phyloP scores from a whole-genome alignment of 92 coral and sea anemone genomes.

The Chrysogorgia sp. region DNA sequence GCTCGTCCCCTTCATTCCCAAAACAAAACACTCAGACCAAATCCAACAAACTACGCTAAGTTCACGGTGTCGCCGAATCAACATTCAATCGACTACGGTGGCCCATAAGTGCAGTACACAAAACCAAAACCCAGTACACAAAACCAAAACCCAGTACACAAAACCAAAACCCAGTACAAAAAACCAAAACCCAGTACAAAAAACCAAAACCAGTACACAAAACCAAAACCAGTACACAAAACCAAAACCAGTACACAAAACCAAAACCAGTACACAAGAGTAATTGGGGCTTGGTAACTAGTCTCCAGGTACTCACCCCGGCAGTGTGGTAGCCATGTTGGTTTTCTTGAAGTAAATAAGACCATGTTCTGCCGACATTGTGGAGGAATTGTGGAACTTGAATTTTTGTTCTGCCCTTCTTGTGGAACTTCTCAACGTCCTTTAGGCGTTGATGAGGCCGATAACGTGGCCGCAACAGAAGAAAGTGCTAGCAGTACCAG shows the following conservation, averaged over 20 bases:
- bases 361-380: slow-evolving; percentile 16
- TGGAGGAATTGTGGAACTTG: background rate
- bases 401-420: slow-evolving; percentile 10
- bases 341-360: background rate
- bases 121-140: slow-evolving; percentile 47
- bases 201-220: background rate
- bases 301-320: too few relatives aligned
- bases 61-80: too few relatives aligned
- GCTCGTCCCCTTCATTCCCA: too few relatives aligned
- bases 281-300: slow-evolving; percentile 7
- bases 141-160: slow-evolving; percentile 10
- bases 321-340: too few relatives aligned
- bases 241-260: background rate
- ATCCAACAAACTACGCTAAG: too few relatives aligned
- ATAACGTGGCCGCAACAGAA: too few relatives aligned
- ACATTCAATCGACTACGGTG: slow-evolving; percentile 63
- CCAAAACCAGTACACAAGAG: background rate
- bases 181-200: background rate
- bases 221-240: too few relatives aligned
- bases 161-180: slow-evolving; percentile 13
- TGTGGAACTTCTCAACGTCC: slow-evolving; percentile 6
- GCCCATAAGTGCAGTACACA: slow-evolving; percentile 52
- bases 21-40: too few relatives aligned
- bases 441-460: background rate
- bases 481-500: too few relatives aligned